Conservation (phyloP, 1,140 invertebrate genomes). For the Zaprionus ghesquierei region DNA sequence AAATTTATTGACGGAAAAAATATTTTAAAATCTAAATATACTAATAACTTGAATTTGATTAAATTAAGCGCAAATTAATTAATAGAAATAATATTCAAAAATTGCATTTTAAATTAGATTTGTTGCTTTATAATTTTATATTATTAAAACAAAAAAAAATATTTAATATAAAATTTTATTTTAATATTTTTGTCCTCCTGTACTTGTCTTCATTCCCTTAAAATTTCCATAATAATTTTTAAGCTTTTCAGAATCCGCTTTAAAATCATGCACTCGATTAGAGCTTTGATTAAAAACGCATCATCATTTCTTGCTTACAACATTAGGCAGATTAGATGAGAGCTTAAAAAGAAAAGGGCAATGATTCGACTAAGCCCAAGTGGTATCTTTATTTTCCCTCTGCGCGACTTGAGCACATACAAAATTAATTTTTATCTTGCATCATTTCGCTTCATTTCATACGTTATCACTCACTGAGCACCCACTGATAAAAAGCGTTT, state of each 20-base stretch:
- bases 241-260: neutral
- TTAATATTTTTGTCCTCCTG: too few species aligned
- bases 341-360: neutral
- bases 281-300: neutral
- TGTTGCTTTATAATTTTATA: too few species aligned
- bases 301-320: neutral
- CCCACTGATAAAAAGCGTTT: slow-evolving; percentile 46
- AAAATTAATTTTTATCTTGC: slow-evolving; percentile 64
- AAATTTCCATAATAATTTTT: too few species aligned
- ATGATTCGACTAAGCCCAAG: neutral
- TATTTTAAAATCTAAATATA: too few species aligned
- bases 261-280: neutral
- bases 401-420: slow-evolving; percentile 32
- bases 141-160: too few species aligned
- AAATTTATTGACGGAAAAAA: too few species aligned
- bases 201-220: too few species aligned
- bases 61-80: too few species aligned
- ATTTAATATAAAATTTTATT: too few species aligned
- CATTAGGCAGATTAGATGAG: neutral
- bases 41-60: too few species aligned
- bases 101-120: too few species aligned
- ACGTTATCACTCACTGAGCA: slow-evolving; percentile 58
- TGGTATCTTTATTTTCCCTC: slow-evolving; percentile 13
- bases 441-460: slow-evolving; percentile 68
- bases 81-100: too few species aligned